Conservation (phyloP, 2,113 vertebrate species). For the Etheostoma cragini region DNA sequence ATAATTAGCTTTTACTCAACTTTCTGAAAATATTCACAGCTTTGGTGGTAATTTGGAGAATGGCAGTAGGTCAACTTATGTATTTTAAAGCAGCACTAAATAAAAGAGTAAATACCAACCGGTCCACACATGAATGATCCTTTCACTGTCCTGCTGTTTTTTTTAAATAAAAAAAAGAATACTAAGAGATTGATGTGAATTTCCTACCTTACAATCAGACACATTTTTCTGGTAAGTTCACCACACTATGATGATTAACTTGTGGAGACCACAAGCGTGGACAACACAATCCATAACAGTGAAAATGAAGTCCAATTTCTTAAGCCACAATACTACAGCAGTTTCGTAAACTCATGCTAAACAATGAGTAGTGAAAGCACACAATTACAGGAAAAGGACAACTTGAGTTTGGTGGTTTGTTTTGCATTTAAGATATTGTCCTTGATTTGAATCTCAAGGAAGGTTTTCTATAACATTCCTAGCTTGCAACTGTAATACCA, state of each 20-base stretch:
- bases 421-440: background rate
- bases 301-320: background rate
- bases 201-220: background rate
- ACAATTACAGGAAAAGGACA: background rate
- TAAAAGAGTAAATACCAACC: background rate
- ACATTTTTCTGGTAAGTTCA: background rate
- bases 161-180: background rate
- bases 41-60: background rate
- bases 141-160: background rate
- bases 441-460: conserved; percentile 11
- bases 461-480: conserved; percentile 2
- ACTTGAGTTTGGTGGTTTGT: background rate
- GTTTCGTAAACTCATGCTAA: background rate
- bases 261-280: conserved; percentile 7
- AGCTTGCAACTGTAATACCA: background rate
- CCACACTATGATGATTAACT: conserved; percentile 5
- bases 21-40: background rate
- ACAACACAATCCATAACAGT: conserved; percentile 23
- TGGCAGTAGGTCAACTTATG: too few relatives aligned
- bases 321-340: background rate
- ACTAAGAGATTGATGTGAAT: background rate
- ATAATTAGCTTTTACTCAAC: background rate
- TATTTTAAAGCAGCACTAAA: background rate
- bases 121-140: background rate
- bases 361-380: background rate